Percentiles rank a stretch among this genome's conserved stretches.
These are phyloP conservation scores for Ciconia nigra DNA, from an alignment of 2,797 vertebrate species.

Conservation along the genomic window DNA sequence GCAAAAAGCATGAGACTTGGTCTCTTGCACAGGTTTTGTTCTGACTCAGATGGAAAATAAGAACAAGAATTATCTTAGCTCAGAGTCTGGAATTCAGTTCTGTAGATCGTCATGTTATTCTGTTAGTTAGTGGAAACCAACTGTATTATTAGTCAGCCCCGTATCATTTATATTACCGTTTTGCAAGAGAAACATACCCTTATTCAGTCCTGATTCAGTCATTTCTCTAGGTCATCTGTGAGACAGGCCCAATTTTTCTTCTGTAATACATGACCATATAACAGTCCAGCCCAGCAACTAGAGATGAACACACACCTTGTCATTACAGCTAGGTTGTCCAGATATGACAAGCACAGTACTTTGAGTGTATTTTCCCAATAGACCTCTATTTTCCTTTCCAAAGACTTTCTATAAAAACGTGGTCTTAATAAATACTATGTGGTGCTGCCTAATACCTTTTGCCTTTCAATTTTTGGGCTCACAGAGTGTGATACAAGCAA, in stretches of 20 bases:
- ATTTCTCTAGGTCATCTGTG: neutral
- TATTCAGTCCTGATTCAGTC: neutral
- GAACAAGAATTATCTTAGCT: neutral
- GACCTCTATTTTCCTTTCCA: neutral
- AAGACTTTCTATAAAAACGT: neutral
- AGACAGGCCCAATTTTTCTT: neutral
- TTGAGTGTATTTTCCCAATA: neutral
- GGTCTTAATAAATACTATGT: neutral
- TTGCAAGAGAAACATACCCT: slow-evolving; percentile 21
- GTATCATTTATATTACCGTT: slow-evolving; percentile 1
- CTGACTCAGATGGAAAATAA: slow-evolving; percentile 48
- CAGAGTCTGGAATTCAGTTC: slow-evolving; percentile 27
- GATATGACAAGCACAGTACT: neutral
- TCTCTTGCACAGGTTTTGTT: neutral
- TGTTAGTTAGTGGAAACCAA: slow-evolving; percentile 39
- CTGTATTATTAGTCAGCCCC: slow-evolving; percentile 41
- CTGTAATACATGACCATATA: neutral
- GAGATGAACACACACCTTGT: neutral
- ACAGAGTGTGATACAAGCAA: neutral
- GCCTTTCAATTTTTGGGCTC: neutral
- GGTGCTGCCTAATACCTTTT: neutral
- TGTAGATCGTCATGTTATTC: slow-evolving; percentile 4
- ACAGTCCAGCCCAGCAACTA: neutral
- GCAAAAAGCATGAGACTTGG: neutral
- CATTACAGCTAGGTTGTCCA: neutral